Evolutionary conservation across 64 coral and sea anemone genomes (phyloP).

Genomic region (Montipora efflorescens): DNA sequence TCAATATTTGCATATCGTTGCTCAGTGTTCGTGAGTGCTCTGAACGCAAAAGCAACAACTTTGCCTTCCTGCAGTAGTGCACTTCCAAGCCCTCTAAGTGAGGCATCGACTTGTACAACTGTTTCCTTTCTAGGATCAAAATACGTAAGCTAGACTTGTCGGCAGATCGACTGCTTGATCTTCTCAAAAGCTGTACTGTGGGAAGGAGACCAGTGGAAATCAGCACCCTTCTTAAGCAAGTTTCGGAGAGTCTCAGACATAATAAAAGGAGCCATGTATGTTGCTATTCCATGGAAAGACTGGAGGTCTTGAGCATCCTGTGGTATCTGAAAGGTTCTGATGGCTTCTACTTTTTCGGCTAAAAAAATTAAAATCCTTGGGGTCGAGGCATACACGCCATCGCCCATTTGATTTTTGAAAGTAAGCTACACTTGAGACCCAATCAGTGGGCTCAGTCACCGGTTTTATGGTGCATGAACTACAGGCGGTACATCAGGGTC

Average conservation of each 20-base stretch:
- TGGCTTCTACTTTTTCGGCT: slow-evolving; percentile 24
- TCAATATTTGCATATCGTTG: not conserved
- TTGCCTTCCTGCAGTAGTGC: too few relatives aligned
- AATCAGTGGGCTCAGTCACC: too few relatives aligned
- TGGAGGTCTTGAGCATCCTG: not conserved
- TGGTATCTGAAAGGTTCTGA: not conserved
- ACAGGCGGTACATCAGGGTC: too few relatives aligned
- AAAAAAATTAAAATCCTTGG: too few relatives aligned
- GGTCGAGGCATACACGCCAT: too few relatives aligned
- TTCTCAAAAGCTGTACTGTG: slow-evolving; percentile 45
- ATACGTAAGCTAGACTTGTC: not conserved
- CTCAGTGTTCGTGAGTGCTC: not conserved
- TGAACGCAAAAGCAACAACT: not conserved
- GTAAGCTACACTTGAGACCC: too few relatives aligned
- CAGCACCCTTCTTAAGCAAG: too few relatives aligned
- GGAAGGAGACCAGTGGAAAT: slow-evolving; percentile 19
- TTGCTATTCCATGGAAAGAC: not conserved
- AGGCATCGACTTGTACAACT: too few relatives aligned
- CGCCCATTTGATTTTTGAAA: too few relatives aligned
- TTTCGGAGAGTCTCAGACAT: too few relatives aligned
- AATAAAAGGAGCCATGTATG: slow-evolving; percentile 11
- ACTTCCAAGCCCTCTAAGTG: too few relatives aligned
- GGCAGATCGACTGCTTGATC: slow-evolving; percentile 1
- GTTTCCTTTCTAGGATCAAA: not conserved
- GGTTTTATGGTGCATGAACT: too few relatives aligned